A percentile compares a stretch with the other conserved stretches of the same genome.
These are phyloP conservation scores for Babyrousa celebensis DNA, from an alignment of 2,797 vertebrate species.

Conservation along the genomic window DNA sequence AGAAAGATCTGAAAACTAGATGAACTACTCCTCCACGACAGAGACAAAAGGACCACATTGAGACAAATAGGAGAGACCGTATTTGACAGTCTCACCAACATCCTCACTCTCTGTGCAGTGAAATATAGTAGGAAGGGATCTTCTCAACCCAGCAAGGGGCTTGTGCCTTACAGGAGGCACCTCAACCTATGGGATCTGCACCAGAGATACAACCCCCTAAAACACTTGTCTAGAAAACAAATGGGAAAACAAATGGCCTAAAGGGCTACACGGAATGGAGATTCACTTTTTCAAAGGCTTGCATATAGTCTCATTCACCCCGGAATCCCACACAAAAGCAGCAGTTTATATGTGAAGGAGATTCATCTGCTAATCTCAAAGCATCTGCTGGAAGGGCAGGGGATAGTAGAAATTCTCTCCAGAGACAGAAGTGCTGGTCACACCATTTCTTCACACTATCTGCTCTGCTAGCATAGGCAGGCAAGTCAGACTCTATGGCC, in stretches of 20 bases:
- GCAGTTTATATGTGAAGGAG: not conserved
- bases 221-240: not conserved
- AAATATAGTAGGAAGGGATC: not conserved
- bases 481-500: not conserved
- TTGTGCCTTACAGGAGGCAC: not conserved
- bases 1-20: not conserved
- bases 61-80: not conserved
- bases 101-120: fast-evolving
- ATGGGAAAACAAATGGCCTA: not conserved
- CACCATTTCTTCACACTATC: not conserved
- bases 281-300: not conserved
- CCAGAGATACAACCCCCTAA: not conserved
- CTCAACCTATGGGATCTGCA: not conserved
- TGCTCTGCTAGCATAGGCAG: not conserved
- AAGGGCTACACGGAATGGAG: not conserved
- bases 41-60: not conserved
- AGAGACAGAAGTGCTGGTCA: not conserved
- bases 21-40: not conserved
- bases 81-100: not conserved
- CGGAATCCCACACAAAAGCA: not conserved
- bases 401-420: not conserved
- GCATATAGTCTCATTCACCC: not conserved
- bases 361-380: not conserved
- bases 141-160: not conserved
- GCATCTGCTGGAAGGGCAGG: not conserved